A percentile compares a stretch with the other conserved stretches of the same genome.
phyloP scores from a whole-genome alignment of 2,113 vertebrate species.

The Centropristis striata region DNA sequence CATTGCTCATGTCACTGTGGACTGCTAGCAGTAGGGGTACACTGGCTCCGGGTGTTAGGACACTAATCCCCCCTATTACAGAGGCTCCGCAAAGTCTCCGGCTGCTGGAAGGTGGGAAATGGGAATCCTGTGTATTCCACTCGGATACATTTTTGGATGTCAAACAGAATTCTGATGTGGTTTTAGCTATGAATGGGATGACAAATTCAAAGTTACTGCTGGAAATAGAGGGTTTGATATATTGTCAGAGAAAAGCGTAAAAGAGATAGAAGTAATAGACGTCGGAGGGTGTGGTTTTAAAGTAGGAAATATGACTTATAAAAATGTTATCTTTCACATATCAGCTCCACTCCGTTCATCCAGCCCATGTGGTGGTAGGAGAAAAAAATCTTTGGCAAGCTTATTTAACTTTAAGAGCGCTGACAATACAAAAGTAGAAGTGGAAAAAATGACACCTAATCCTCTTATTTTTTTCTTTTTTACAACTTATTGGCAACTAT shows the following conservation, averaged over 20 bases:
- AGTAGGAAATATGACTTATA: background rate
- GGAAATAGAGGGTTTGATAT: background rate
- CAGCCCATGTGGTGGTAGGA: background rate
- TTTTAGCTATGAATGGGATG: constrained; percentile 1
- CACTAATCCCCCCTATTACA: constrained; percentile 52
- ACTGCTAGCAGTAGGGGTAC: constrained; percentile 1
- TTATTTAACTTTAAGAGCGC: no score
- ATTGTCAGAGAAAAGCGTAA: background rate
- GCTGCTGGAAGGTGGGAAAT: constrained; percentile 15
- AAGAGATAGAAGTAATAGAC: constrained; percentile 10
- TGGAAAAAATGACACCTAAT: no score
- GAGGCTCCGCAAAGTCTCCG: constrained; percentile 29
- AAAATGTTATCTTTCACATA: background rate
- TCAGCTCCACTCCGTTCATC: background rate
- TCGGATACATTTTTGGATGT: constrained; percentile 1
- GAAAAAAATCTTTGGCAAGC: no score
- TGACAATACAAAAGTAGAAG: no score
- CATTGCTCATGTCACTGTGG: constrained; percentile 45
- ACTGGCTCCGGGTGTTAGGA: constrained; percentile 26
- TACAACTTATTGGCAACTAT: no score
- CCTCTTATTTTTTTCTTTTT: no score
- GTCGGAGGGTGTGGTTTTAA: background rate
- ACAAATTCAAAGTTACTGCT: constrained; percentile 16
- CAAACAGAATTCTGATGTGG: constrained; percentile 28
- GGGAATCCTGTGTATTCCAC: constrained; percentile 14